A percentile compares a stretch with the other conserved stretches of the same genome.
phyloP scores from a whole-genome alignment of 1,140 invertebrate species.

The Brachionus sp. region DNA sequence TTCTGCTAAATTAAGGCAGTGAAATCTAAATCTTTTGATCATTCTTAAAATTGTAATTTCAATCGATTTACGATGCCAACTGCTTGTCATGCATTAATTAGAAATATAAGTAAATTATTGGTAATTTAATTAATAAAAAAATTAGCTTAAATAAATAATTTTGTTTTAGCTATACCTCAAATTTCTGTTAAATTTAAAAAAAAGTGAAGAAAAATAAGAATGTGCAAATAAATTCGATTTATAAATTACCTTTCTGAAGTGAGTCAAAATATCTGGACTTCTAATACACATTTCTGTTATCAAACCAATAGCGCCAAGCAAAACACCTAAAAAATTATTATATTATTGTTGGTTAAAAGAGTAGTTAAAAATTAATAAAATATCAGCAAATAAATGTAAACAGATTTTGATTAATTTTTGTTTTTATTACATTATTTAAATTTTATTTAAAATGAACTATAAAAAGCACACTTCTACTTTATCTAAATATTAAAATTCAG shows the following conservation, averaged over 20 bases:
- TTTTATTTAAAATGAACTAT: no score
- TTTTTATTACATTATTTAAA: no score
- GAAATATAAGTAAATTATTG: not conserved
- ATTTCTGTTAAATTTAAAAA: constrained; percentile 28
- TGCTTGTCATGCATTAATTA: not conserved
- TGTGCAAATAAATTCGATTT: constrained; percentile 35
- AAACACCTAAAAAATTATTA: constrained; percentile 69
- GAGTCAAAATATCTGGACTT: constrained; percentile 88
- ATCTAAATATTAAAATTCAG: no score
- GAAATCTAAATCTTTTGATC: not conserved
- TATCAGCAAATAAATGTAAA: constrained; percentile 66
- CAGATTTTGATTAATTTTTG: no score
- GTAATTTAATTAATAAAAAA: not conserved
- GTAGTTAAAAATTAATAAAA: not conserved
- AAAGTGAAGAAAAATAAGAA: not conserved
- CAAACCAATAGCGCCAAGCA: constrained; percentile 93
- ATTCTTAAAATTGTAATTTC: not conserved
- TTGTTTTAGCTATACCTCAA: constrained; percentile 8
- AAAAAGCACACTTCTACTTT: no score
- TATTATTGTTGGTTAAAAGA: constrained; percentile 36
- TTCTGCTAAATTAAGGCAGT: not conserved
- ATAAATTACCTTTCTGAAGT: constrained; percentile 89
- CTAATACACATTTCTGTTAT: constrained; percentile 99
- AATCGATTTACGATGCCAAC: not conserved
- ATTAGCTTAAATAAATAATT: not conserved